These are phyloP conservation scores for Brachionus asplanchnoidis DNA, from an alignment of 1,140 invertebrate species.

Conservation along the genomic window DNA sequence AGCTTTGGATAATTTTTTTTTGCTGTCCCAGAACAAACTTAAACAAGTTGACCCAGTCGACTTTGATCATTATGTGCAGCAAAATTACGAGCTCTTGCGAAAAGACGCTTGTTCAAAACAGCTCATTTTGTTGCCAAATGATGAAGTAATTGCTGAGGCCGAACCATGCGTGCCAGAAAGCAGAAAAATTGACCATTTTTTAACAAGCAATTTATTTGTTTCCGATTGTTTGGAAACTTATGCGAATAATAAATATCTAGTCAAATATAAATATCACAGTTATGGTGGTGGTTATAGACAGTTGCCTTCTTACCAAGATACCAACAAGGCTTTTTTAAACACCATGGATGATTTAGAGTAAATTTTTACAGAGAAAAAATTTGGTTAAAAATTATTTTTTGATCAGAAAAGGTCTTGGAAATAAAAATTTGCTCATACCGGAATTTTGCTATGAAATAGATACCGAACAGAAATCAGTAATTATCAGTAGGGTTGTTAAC, in stretches of 20 bases:
- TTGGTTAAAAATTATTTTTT: background rate
- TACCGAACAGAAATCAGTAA: background rate
- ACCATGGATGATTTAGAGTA: background rate
- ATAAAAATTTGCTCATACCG: background rate
- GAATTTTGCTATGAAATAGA: conserved; percentile 14
- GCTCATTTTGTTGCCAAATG: conserved; percentile 1
- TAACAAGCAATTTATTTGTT: conserved; percentile 6
- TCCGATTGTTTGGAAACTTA: conserved; percentile 33
- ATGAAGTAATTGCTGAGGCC: background rate
- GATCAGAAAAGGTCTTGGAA: background rate
- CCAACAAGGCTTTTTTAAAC: background rate
- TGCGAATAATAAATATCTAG: background rate
- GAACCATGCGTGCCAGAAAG: background rate
- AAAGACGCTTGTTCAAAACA: conserved; percentile 29
- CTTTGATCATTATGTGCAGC: conserved; percentile 15
- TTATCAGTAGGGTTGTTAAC: too few species aligned
- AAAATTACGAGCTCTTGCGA: background rate
- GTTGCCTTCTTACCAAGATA: background rate
- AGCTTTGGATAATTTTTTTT: background rate
- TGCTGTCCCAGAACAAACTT: background rate
- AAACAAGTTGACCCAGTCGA: conserved; percentile 38
- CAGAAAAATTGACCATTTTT: background rate
- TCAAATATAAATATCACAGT: background rate
- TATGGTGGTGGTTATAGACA: conserved; percentile 6
- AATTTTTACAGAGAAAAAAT: background rate